Evolutionary conservation across 2,113 vertebrate species (phyloP).

Genomic region (Grallaria varia): DNA sequence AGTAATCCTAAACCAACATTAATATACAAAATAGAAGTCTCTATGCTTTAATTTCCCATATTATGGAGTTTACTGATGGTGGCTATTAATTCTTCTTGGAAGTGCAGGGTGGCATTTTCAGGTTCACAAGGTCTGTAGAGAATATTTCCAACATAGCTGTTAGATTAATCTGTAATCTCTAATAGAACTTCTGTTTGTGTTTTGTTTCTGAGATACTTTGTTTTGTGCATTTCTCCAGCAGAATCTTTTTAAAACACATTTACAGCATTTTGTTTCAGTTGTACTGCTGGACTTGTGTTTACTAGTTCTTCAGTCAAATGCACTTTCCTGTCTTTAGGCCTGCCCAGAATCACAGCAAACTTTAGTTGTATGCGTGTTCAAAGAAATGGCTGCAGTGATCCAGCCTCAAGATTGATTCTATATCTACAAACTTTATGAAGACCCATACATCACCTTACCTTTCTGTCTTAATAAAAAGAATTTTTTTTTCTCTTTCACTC

Average conservation of each 20-base stretch:
- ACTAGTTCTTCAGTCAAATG: neutral
- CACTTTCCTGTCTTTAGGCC: neutral
- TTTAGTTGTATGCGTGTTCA: neutral
- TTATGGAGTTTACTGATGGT: neutral
- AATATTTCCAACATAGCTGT: neutral
- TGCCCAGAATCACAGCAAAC: neutral
- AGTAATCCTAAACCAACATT: neutral
- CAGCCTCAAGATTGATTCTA: neutral
- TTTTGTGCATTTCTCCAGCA: neutral
- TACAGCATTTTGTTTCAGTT: neutral
- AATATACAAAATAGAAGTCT: neutral
- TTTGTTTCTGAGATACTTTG: neutral
- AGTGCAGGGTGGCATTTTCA: neutral
- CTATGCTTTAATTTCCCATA: neutral
- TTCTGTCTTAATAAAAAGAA: neutral
- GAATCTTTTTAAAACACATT: neutral
- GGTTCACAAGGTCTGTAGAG: neutral
- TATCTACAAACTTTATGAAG: neutral
- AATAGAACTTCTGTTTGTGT: neutral
- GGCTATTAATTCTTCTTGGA: neutral
- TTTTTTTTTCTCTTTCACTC: neutral
- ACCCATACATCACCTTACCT: neutral
- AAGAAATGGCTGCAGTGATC: neutral
- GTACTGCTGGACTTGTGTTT: neutral
- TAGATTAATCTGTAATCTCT: neutral